phyloP scores from a whole-genome alignment of 2,797 vertebrate genomes.

The Tarsius wallacei region DNA sequence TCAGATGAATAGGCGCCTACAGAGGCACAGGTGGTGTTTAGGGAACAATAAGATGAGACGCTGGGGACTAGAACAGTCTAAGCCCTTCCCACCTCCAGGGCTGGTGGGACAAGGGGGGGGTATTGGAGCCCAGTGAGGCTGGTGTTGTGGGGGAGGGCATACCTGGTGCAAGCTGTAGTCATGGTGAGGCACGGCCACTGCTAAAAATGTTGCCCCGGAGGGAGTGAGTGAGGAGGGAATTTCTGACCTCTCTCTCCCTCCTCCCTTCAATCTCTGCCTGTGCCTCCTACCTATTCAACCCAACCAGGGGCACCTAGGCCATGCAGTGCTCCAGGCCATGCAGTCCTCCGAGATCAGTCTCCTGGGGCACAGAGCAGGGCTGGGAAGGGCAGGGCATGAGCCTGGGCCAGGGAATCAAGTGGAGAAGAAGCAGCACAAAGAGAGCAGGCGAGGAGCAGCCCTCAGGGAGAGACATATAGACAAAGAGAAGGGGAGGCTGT shows the following conservation, averaged over 20 bases:
- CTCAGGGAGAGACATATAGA: not conserved
- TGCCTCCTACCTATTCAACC: not conserved
- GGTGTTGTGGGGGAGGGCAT: not conserved
- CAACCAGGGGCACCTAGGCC: not conserved
- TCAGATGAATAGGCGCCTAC: not conserved
- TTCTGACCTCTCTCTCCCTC: not conserved
- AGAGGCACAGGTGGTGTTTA: not conserved
- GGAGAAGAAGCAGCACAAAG: not conserved
- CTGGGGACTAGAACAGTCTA: not conserved
- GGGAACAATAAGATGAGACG: not conserved
- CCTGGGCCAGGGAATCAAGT: not conserved
- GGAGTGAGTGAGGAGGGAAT: not conserved
- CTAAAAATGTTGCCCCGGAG: slow-evolving; percentile 4
- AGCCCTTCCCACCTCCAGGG: not conserved
- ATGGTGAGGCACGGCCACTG: slow-evolving; percentile 6
- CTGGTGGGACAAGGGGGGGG: not conserved
- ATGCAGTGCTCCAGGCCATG: not conserved
- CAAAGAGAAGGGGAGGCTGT: not conserved
- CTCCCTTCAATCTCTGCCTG: not conserved
- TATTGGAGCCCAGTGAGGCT: not conserved
- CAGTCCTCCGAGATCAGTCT: not conserved
- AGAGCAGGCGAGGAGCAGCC: not conserved
- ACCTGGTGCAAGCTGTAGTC: not conserved
- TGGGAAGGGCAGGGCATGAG: not conserved
- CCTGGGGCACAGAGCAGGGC: not conserved